Evolutionary conservation across 2,797 vertebrate genomes (phyloP).

Genomic region (Tachyglossus aculeatus): DNA sequence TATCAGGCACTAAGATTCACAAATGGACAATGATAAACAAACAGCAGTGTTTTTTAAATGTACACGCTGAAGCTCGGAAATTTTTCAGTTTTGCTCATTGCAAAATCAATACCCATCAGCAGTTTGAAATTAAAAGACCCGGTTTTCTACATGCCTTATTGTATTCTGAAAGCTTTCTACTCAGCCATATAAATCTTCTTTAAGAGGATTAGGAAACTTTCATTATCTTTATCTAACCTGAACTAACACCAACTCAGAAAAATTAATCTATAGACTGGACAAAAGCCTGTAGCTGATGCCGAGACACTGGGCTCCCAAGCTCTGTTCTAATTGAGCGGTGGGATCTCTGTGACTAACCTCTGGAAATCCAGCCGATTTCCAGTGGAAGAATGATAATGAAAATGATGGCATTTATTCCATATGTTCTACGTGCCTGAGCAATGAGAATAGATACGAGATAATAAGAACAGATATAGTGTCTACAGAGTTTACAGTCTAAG

Average conservation of each 20-base stretch:
- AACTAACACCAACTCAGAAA: constrained; percentile 77
- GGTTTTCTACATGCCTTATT: constrained; percentile 81
- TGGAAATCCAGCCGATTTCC: neutral
- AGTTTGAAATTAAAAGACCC: constrained; percentile 85
- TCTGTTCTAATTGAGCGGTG: neutral
- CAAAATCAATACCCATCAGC: constrained; percentile 91
- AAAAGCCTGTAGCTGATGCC: constrained; percentile 57
- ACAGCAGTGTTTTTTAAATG: neutral
- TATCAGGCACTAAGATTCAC: constrained; percentile 17
- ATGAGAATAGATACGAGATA: too few species aligned
- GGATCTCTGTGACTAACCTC: neutral
- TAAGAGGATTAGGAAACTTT: constrained; percentile 81
- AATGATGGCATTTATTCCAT: too few species aligned
- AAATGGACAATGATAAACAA: constrained; percentile 45
- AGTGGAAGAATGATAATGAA: neutral
- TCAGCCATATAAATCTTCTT: constrained; percentile 81
- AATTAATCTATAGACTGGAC: constrained; percentile 77
- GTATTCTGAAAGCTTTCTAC: constrained; percentile 81
- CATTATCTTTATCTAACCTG: constrained; percentile 83
- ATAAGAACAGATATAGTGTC: too few species aligned
- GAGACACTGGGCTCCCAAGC: constrained; percentile 2
- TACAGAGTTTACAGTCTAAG: too few species aligned
- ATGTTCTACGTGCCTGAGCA: too few species aligned
- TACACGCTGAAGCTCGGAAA: constrained; percentile 48
- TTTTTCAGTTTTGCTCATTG: constrained; percentile 77